Percentiles rank a stretch among this genome's conserved stretches.
Evolutionary conservation across 2,888 invertebrate species (phyloP).

Genomic region (Rhagonycha fulva): DNA sequence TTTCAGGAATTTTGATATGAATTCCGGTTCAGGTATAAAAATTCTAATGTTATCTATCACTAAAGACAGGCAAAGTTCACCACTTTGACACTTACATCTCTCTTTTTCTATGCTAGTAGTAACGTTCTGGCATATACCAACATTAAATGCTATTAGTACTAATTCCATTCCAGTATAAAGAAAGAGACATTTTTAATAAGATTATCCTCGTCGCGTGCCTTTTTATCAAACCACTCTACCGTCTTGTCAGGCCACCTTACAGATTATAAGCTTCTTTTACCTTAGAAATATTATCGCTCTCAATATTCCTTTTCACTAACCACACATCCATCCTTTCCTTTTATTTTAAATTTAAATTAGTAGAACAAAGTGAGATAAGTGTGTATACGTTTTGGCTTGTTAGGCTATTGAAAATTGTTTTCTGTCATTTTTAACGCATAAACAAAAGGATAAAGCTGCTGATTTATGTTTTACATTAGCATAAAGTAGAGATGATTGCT

Average conservation of each 20-base stretch:
- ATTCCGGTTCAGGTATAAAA: slow-evolving; percentile 12
- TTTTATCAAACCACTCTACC: slow-evolving; percentile 33
- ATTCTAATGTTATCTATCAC: slow-evolving; percentile 15
- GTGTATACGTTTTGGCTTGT: background rate
- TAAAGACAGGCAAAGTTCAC: background rate
- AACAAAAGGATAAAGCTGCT: slow-evolving; percentile 37
- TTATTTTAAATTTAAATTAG: background rate
- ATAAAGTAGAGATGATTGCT: slow-evolving; percentile 35
- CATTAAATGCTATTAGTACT: slow-evolving; percentile 23
- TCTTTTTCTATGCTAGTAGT: background rate
- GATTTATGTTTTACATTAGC: slow-evolving; percentile 37
- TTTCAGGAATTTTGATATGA: slow-evolving; percentile 24
- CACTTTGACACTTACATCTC: slow-evolving; percentile 1
- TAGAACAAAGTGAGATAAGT: slow-evolving; percentile 9
- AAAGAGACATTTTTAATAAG: slow-evolving; percentile 33
- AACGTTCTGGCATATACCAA: background rate
- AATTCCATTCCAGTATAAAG: slow-evolving; percentile 21
- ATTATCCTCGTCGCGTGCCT: slow-evolving; percentile 35
- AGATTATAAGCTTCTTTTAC: slow-evolving; percentile 26
- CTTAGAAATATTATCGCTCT: slow-evolving; percentile 11
- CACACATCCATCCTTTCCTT: background rate
- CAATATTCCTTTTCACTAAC: slow-evolving; percentile 5
- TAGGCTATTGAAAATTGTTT: slow-evolving; percentile 12
- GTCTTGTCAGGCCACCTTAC: slow-evolving; percentile 29
- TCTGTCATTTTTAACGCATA: slow-evolving; percentile 33